Evolutionary conservation across 2,797 vertebrate species (phyloP).

Genomic region (Tympanoctomys barrerae): DNA sequence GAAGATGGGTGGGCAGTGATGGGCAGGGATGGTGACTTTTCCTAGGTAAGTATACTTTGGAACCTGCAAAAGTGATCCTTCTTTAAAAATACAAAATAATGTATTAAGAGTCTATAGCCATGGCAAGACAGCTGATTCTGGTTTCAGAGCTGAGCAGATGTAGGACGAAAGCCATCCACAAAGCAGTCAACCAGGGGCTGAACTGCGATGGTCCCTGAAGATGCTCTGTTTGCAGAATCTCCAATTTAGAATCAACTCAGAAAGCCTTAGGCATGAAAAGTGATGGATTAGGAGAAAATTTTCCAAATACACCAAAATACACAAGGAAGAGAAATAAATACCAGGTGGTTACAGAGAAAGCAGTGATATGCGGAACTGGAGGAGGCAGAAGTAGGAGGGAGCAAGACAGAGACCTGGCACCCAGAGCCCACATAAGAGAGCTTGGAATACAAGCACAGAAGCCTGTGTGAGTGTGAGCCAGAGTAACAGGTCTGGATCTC

Average conservation of each 20-base stretch:
- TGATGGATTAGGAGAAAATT: background rate
- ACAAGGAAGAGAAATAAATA: background rate
- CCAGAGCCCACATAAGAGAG: background rate
- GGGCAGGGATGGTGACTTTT: background rate
- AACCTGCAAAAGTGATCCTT: background rate
- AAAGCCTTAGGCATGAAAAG: background rate
- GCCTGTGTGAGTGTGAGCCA: background rate
- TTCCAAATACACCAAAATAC: slow-evolving; percentile 12
- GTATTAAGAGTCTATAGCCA: background rate
- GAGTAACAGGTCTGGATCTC: background rate
- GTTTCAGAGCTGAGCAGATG: too few relatives aligned
- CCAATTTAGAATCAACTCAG: background rate
- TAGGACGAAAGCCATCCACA: background rate
- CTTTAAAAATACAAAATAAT: background rate
- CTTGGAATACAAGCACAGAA: background rate
- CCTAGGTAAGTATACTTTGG: background rate
- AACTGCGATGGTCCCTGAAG: background rate
- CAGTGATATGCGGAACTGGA: background rate
- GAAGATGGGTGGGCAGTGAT: background rate
- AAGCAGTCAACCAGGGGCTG: too few relatives aligned
- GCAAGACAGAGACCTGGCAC: background rate
- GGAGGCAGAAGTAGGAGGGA: background rate
- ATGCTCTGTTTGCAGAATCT: background rate
- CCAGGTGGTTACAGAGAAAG: background rate
- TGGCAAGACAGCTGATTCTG: background rate